phyloP scores from a whole-genome alignment of 2,113 vertebrate genomes.

The Oncorhynchus kisutch region DNA sequence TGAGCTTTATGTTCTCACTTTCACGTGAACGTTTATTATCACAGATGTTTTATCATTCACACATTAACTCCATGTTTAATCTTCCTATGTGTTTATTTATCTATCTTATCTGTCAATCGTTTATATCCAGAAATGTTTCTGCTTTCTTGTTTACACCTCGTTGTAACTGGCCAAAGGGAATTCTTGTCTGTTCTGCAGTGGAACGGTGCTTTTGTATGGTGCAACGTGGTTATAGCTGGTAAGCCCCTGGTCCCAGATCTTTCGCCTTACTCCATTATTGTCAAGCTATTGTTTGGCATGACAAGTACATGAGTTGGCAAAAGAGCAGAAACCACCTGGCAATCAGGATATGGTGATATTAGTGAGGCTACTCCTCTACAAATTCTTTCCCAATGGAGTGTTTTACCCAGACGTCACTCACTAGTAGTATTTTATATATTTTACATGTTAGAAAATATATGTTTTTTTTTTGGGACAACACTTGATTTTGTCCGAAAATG shows the following conservation, averaged over 20 bases:
- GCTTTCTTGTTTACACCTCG: conserved; percentile 90
- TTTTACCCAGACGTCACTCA: conserved; percentile 24
- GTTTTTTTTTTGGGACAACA: conserved; percentile 52
- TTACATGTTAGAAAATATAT: conserved; percentile 52
- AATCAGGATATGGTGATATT: too few species aligned
- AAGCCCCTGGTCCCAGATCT: conserved; percentile 28
- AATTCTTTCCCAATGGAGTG: conserved; percentile 31
- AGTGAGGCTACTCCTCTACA: conserved; percentile 34
- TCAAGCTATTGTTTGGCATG: too few species aligned
- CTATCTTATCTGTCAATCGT: conserved; percentile 78
- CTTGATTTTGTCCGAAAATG: conserved; percentile 65
- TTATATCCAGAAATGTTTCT: conserved; percentile 87
- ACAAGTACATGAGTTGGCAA: too few species aligned
- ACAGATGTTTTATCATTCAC: conserved; percentile 83
- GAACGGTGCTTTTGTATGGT: conserved; percentile 42
- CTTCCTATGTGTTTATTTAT: conserved; percentile 89
- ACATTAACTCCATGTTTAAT: conserved; percentile 88
- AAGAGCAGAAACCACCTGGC: too few species aligned
- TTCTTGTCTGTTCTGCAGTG: conserved; percentile 63
- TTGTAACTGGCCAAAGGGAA: conserved; percentile 94
- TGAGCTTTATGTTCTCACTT: conserved; percentile 78
- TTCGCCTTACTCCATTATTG: background rate
- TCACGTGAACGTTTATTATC: conserved; percentile 68
- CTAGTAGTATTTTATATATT: conserved; percentile 49
- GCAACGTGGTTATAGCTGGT: conserved; percentile 54